These are phyloP conservation scores for Halocynthia roretzi DNA, from an alignment of 23 tunicate species.

Conservation along the genomic window DNA sequence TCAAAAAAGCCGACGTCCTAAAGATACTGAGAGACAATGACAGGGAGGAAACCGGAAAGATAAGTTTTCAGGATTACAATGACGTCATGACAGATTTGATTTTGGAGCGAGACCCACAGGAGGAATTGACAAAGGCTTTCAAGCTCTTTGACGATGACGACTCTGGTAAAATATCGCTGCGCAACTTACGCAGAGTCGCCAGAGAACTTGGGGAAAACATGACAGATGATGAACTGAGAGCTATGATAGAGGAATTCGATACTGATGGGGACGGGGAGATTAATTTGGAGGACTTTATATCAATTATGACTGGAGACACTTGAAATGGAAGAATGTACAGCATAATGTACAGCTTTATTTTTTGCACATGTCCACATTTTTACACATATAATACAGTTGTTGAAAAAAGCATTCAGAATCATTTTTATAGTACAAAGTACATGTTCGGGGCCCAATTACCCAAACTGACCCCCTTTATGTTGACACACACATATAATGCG, in stretches of 20 bases:
- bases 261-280: conserved; percentile 95
- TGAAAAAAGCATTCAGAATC: too few species aligned
- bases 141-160: conserved; percentile 95
- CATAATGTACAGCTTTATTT: neutral
- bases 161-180: conserved; percentile 90
- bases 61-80: conserved; percentile 88
- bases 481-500: too few species aligned
- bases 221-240: conserved; percentile 90
- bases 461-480: too few species aligned
- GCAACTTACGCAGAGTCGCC: conserved; percentile 90
- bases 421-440: too few species aligned
- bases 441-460: too few species aligned
- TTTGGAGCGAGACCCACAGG: conserved; percentile 87
- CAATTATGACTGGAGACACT: conserved; percentile 94
- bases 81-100: conserved; percentile 92
- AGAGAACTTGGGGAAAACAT: conserved; percentile 91
- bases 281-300: conserved; percentile 74
- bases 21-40: conserved; percentile 84
- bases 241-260: conserved; percentile 99
- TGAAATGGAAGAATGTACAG: neutral
- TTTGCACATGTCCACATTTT: neutral
- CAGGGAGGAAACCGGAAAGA: conserved; percentile 80
- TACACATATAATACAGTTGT: too few species aligned
- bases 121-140: conserved; percentile 89
- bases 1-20: conserved; percentile 89